Base-by-base conservation (phyloP, 2,888 invertebrate genomes). In the Alsophila aescularia region DNA sequence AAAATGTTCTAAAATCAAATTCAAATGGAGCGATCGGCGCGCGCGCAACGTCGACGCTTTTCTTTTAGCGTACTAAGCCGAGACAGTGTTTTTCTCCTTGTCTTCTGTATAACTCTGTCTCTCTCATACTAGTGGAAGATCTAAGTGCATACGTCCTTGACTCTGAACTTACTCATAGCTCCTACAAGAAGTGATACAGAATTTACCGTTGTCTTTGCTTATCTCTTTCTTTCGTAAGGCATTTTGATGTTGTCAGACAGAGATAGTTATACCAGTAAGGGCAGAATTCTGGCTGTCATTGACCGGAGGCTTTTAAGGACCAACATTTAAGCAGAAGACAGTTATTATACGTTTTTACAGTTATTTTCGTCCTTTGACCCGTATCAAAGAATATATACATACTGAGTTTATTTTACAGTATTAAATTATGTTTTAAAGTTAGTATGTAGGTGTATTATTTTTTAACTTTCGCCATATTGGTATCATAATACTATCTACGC, bases 81-180 rank as follows among this genome's bases (percentile, higher is more conserved):
- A 74, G 67, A 64, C 48, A 43, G 43, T 73, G 62, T 54, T 35
- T 60, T 55, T 60, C 52, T 83, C 82, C 66, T 75, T 65, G 56
- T 82, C 73, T 58, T 34, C 58, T 58, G 45, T 65, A 74, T 76
- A 64, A 52, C 52, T 18, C 62, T 61, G 54, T 83, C 79, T 78
- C 72, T 64, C 53, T 82, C 65, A 50, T 41, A 57, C 69, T 56
- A 63, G 65, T 72, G 64, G 70, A 76, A 75, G 75, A 47, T 64
- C 59, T 60, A 69, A 83, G 84, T 84, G 84, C 84, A 82, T 75
- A 82, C 87, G 89, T 87, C 88, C 89, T 90, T 87, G 87, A 87
- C 84, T 85, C 64, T 78, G 81, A 83, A 76, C 81, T 73, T 69
- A n/a, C n/a, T n/a, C n/a, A n/a, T n/a, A 65, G 69, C 63, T 75